phyloP scores from a whole-genome alignment of 1,140 invertebrate genomes.

The Aricia agestis region DNA sequence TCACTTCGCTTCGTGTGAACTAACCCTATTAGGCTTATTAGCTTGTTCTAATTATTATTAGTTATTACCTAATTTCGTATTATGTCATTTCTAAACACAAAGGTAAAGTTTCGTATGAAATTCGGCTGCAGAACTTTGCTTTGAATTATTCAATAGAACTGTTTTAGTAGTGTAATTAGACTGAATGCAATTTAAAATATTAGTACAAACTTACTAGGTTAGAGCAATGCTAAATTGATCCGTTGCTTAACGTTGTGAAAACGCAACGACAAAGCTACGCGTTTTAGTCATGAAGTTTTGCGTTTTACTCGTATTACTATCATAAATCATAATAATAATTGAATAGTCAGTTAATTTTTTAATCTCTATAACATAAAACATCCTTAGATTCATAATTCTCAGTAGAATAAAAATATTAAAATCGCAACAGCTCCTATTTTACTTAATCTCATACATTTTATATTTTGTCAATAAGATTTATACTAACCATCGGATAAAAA shows the following conservation, averaged over 20 bases:
- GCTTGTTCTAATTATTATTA: not conserved
- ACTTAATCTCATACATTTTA: not conserved
- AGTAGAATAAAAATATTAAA: no score
- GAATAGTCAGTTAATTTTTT: no score
- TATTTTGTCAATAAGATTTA: not conserved
- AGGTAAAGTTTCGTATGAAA: constrained; percentile 21
- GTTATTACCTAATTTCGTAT: constrained; percentile 2
- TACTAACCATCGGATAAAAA: not conserved
- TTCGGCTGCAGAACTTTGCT: constrained; percentile 17
- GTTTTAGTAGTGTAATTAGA: constrained; percentile 17
- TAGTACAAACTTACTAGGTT: not conserved
- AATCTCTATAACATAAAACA: no score
- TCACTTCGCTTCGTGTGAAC: no score
- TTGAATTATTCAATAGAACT: constrained; percentile 22
- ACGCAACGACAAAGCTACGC: not conserved
- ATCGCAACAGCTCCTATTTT: no score
- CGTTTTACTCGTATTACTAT: no score
- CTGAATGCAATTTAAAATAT: constrained; percentile 18
- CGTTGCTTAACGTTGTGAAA: no score
- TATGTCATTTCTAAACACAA: constrained; percentile 7
- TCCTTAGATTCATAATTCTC: no score
- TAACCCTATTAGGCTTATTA: no score
- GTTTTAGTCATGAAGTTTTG: not conserved
- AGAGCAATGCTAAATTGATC: no score
- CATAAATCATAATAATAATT: no score